Evolutionary conservation across 2,797 vertebrate species (phyloP).

Genomic region (Tapera naevia): DNA sequence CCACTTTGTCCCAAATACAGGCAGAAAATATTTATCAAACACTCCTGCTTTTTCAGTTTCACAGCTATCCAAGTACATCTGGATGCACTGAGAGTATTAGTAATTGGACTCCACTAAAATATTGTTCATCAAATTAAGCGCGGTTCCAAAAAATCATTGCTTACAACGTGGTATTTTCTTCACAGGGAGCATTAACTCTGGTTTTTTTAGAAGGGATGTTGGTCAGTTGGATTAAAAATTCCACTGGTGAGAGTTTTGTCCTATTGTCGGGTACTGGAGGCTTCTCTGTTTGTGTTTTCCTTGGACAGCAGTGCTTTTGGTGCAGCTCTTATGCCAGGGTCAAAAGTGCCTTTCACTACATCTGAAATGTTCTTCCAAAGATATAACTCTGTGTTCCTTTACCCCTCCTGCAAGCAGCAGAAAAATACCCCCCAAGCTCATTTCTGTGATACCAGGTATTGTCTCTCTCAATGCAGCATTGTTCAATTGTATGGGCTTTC

Average conservation of each 20-base stretch:
- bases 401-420: background rate
- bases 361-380: background rate
- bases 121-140: background rate
- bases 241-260: background rate
- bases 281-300: background rate
- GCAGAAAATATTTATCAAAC: constrained; percentile 37
- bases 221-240: background rate
- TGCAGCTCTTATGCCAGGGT: background rate
- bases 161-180: background rate
- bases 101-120: background rate
- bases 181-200: background rate
- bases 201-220: background rate
- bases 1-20: constrained; percentile 1
- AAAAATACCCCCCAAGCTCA: background rate
- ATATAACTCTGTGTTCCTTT: background rate
- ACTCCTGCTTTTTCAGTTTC: background rate
- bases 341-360: background rate
- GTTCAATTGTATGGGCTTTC: background rate
- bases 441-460: background rate
- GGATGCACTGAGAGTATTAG: background rate
- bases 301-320: background rate
- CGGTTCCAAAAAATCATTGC: background rate
- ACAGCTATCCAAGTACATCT: constrained; percentile 11
- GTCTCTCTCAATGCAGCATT: background rate
- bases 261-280: background rate